phyloP scores from a whole-genome alignment of 2,888 invertebrate species.

The Villa cingulata region DNA sequence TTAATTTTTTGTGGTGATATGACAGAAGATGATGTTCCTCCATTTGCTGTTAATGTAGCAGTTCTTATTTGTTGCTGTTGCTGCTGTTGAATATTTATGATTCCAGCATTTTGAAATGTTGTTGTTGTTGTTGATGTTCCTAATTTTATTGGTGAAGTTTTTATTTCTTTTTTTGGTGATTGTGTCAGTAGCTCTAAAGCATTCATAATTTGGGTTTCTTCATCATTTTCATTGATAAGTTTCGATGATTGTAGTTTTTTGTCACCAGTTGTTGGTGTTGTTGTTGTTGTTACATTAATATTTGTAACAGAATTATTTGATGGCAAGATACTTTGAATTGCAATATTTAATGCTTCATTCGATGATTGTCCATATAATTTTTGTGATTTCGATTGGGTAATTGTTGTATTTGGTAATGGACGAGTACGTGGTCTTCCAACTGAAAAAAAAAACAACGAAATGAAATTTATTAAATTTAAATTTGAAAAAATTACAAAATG shows the following conservation, averaged over 20 bases:
- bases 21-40: not conserved
- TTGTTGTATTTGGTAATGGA: conserved; percentile 19
- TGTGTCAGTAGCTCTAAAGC: conserved; percentile 24
- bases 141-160: not conserved
- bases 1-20: conserved; percentile 26
- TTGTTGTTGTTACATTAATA: no score
- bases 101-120: no score
- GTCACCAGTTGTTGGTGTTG: no score
- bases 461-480: no score
- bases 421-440: conserved; percentile 40
- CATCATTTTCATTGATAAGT: conserved; percentile 11
- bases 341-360: conserved; percentile 31
- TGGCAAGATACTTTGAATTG: conserved; percentile 34
- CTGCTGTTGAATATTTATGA: not conserved
- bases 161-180: conserved; percentile 15
- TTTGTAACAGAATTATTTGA: no score
- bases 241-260: conserved; percentile 12
- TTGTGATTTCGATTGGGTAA: not conserved
- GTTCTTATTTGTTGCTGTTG: not conserved
- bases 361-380: conserved; percentile 11
- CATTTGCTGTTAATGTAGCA: not conserved
- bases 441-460: conserved; percentile 26
- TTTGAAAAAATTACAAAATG: no score
- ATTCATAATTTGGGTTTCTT: conserved; percentile 17
- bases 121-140: not conserved